A percentile compares a stretch with the other conserved stretches of the same genome.
Evolutionary conservation across 2,113 vertebrate genomes (phyloP).

Genomic region (Uropsilus gracilis): DNA sequence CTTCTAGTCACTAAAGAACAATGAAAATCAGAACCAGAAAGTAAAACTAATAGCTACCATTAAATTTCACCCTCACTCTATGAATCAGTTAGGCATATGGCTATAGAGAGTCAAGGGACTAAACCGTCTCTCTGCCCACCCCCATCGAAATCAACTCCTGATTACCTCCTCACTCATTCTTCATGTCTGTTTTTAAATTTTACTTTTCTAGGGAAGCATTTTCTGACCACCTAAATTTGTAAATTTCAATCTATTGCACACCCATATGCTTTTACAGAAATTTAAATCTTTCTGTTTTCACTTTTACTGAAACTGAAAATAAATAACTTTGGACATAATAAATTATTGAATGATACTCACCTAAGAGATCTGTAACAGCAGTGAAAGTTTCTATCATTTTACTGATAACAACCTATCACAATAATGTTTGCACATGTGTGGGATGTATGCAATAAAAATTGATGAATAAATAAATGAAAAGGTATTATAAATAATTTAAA

Average conservation of each 20-base stretch:
- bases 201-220: not conserved
- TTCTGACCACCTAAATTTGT: not conserved
- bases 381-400: not conserved
- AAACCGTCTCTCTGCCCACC: not conserved
- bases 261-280: not conserved
- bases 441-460: not conserved
- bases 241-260: not conserved
- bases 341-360: not conserved
- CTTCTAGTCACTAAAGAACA: not conserved
- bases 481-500: not conserved
- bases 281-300: not conserved
- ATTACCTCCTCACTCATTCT: not conserved
- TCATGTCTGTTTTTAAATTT: not conserved
- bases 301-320: constrained; percentile 4
- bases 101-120: not conserved
- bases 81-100: not conserved
- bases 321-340: not conserved
- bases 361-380: not conserved
- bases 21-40: not conserved
- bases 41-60: not conserved
- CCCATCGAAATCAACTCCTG: not conserved
- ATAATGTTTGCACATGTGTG: not conserved
- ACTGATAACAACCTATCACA: not conserved
- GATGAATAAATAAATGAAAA: not conserved
- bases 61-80: not conserved